A percentile compares a stretch with the other conserved stretches of the same genome.
phyloP scores from a whole-genome alignment of 2,113 vertebrate genomes.

The Galeopterus variegatus region DNA sequence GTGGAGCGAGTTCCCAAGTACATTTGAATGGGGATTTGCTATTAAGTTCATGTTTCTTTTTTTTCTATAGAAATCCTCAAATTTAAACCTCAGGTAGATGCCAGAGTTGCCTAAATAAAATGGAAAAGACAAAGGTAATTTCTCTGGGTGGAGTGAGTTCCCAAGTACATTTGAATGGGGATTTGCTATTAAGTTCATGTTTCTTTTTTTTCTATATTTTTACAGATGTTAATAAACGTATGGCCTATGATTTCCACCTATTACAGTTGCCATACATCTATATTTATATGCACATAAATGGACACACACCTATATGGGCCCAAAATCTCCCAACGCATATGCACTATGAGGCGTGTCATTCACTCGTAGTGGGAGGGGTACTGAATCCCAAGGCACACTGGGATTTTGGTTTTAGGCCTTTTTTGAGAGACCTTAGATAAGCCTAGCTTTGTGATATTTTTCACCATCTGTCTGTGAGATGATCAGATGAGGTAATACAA shows the following conservation, averaged over 20 bases:
- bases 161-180: neutral
- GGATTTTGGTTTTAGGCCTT: neutral
- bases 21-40: neutral
- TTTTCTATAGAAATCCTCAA: neutral
- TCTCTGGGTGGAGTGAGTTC: neutral
- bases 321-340: neutral
- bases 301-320: neutral
- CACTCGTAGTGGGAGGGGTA: neutral
- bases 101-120: neutral
- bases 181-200: neutral
- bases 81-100: neutral
- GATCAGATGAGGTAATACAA: conserved; percentile 7
- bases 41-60: neutral
- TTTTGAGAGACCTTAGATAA: neutral
- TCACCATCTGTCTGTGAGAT: neutral
- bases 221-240: conserved; percentile 32
- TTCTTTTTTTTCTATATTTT: neutral
- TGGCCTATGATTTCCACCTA: neutral
- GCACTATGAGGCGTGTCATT: neutral
- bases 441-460: neutral
- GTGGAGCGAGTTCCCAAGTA: neutral
- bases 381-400: neutral
- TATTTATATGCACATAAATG: neutral
- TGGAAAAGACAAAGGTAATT: neutral
- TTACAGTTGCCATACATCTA: neutral